phyloP scores from a whole-genome alignment of 2,888 invertebrate genomes.

The Chironomus tentans region DNA sequence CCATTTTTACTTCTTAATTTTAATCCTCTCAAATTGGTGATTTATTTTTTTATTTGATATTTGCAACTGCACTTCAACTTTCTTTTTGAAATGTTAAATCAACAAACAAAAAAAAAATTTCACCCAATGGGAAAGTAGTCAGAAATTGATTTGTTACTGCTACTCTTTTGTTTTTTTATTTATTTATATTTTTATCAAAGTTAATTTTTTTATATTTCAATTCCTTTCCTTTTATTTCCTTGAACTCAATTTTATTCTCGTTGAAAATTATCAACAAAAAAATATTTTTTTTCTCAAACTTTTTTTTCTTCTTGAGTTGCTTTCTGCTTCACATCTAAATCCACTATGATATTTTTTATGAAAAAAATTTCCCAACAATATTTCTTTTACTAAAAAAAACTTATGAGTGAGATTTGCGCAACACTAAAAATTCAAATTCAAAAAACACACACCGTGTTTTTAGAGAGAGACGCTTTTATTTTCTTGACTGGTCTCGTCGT shows the following conservation, averaged over 20 bases:
- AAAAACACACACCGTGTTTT: neutral
- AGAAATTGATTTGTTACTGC: neutral
- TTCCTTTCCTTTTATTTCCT: no score
- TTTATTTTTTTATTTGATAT: neutral
- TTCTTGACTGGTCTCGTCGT: constrained; percentile 17
- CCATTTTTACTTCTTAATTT: neutral
- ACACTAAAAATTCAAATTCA: neutral
- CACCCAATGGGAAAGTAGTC: neutral
- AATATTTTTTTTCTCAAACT: neutral
- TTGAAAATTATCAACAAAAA: no score
- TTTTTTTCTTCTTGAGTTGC: neutral
- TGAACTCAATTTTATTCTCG: no score
- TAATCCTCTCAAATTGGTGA: constrained; percentile 6
- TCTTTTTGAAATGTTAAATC: neutral
- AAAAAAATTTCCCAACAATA: constrained; percentile 13
- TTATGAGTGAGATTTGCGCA: constrained; percentile 16
- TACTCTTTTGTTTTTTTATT: no score
- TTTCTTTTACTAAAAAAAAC: neutral
- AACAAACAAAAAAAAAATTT: neutral
- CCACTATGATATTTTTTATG: neutral
- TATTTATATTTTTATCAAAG: neutral
- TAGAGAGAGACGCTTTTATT: neutral
- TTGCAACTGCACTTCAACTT: constrained; percentile 5
- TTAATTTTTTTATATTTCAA: neutral
- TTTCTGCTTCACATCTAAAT: neutral